Evolutionary conservation across 2,113 vertebrate species (phyloP).

Genomic region (Myrmecophaga tridactyla): DNA sequence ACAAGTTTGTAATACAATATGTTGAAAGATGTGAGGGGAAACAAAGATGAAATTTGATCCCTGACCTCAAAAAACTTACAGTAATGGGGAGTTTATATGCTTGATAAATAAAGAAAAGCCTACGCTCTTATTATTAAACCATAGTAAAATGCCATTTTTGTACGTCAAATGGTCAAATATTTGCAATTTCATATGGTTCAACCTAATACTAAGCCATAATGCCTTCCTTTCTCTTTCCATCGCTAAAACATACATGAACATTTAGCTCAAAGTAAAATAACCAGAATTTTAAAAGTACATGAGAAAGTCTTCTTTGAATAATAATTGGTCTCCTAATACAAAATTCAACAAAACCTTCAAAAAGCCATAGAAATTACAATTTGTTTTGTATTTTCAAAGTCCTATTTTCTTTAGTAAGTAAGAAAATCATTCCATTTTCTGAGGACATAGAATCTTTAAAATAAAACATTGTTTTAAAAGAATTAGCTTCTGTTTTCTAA

Average conservation of each 20-base stretch:
- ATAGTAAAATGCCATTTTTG: background rate
- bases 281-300: conserved; percentile 22
- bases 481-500: background rate
- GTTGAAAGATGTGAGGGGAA: background rate
- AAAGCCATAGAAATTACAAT: conserved; percentile 1
- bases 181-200: background rate
- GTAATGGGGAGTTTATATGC: background rate
- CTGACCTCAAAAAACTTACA: background rate
- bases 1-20: background rate
- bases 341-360: conserved; percentile 8
- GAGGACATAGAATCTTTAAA: background rate
- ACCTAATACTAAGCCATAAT: background rate
- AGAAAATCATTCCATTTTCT: background rate
- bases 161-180: background rate
- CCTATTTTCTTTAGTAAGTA: background rate
- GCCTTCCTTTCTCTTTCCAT: background rate
- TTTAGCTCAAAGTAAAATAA: conserved; percentile 15
- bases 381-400: too few species aligned
- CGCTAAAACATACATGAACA: background rate
- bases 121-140: background rate
- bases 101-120: background rate
- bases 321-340: background rate
- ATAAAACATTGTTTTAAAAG: conserved; percentile 11
- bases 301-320: background rate
- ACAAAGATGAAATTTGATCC: background rate